Evolutionary conservation across 2,113 vertebrate genomes (phyloP).

Genomic region (Sterrhoptilus dennistouni): DNA sequence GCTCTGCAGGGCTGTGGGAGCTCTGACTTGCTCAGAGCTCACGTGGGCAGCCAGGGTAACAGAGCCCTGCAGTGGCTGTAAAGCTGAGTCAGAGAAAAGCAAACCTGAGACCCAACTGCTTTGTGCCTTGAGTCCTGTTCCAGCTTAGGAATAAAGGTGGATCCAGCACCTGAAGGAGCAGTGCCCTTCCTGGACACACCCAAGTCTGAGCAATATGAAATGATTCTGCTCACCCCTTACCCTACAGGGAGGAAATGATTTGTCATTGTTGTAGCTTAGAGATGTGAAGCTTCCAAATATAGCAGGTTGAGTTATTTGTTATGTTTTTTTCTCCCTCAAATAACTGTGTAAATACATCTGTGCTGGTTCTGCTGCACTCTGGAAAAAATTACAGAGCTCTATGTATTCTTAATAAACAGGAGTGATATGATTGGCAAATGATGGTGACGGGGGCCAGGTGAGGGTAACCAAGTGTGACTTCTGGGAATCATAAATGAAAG

Average conservation of each 20-base stretch:
- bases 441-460: not conserved
- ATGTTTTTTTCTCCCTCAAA: not conserved
- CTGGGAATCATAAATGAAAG: not conserved
- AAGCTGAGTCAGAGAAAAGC: not conserved
- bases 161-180: not conserved
- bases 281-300: not conserved
- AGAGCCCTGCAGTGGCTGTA: not conserved
- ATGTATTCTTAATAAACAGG: not conserved
- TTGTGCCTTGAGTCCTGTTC: not conserved
- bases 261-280: not conserved
- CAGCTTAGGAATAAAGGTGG: not conserved
- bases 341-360: not conserved
- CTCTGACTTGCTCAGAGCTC: not conserved
- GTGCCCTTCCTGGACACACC: not conserved
- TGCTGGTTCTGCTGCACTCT: not conserved
- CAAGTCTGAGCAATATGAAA: not conserved
- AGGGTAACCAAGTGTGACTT: not conserved
- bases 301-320: not conserved
- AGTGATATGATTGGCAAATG: not conserved
- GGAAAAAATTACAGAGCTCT: not conserved
- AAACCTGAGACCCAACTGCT: not conserved
- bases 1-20: not conserved
- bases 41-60: fast-evolving
- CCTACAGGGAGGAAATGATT: not conserved
- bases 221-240: not conserved